Percentiles rank a stretch among this genome's conserved stretches.
Conservation (phyloP, 1,140 invertebrate genomes). For the Drosophila elegans region DNA sequence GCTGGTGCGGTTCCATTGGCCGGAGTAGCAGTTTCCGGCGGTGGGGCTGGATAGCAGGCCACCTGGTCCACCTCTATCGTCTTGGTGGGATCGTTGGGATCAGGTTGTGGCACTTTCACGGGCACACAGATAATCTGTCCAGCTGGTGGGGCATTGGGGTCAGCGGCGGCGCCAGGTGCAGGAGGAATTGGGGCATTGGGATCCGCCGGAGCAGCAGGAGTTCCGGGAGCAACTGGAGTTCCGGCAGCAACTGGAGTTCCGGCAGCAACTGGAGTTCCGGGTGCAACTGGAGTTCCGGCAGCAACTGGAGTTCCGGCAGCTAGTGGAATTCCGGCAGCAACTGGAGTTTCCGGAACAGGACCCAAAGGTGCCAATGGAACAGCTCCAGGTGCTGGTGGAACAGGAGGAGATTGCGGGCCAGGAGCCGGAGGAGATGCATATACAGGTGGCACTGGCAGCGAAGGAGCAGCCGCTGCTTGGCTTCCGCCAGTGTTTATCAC, state of each 20-base stretch:
- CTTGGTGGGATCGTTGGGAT: conserved; percentile 75
- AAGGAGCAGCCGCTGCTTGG: conserved; percentile 49
- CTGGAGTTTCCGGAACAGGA: conserved; percentile 48
- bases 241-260: conserved; percentile 67
- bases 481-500: conserved; percentile 69
- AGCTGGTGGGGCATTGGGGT: conserved; percentile 57
- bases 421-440: conserved; percentile 44
- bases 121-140: conserved; percentile 76
- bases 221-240: conserved; percentile 65
- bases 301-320: conserved; percentile 18
- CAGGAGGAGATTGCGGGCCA: background rate
- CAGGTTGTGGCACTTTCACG: conserved; percentile 68
- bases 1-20: conserved; percentile 35
- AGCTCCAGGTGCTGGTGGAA: conserved; percentile 15
- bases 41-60: conserved; percentile 79
- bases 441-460: conserved; percentile 68
- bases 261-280: conserved; percentile 53
- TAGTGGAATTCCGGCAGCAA: conserved; percentile 16
- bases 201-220: conserved; percentile 74
- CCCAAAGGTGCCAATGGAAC: conserved; percentile 19
- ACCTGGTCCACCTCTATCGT: conserved; percentile 78
- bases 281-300: conserved; percentile 44
- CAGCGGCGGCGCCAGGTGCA: conserved; percentile 36
- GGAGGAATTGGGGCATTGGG: conserved; percentile 78
- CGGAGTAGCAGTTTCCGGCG: conserved; percentile 54